These are phyloP conservation scores for Epirrhoe tristata DNA, from an alignment of 2,888 invertebrate genomes.

Conservation along the genomic window DNA sequence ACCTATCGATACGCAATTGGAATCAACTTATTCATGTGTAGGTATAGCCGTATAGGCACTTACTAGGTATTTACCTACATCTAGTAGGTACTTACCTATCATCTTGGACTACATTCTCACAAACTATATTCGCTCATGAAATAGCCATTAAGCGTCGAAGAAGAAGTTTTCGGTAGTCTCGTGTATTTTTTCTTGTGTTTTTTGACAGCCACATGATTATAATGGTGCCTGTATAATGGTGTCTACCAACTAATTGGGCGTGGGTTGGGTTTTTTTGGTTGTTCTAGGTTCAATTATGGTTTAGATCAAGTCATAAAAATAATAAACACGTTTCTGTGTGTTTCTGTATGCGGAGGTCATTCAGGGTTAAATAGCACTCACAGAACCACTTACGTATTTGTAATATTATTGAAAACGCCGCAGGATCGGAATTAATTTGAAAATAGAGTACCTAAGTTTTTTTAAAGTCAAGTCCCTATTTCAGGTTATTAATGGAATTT, in stretches of 20 bases:
- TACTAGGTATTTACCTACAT: not conserved
- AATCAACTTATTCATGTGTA: not conserved
- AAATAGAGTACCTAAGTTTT: no score
- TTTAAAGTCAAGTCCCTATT: no score
- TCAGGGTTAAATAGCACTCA: slow-evolving; percentile 5
- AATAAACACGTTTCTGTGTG: slow-evolving; percentile 30
- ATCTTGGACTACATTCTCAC: slow-evolving; percentile 1
- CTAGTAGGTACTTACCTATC: not conserved
- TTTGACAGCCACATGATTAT: slow-evolving; percentile 46
- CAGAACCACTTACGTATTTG: not conserved
- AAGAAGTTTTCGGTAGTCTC: slow-evolving; percentile 36
- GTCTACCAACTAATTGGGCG: slow-evolving; percentile 52
- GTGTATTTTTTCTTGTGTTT: slow-evolving; percentile 39
- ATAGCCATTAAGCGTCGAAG: slow-evolving; percentile 32
- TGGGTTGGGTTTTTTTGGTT: slow-evolving; percentile 48
- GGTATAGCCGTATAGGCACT: not conserved
- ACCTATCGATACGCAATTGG: not conserved
- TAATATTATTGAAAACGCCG: not conserved
- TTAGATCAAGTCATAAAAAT: slow-evolving; percentile 37
- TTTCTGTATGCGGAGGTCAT: slow-evolving; percentile 17
- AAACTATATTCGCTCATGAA: slow-evolving; percentile 35
- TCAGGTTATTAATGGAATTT: no score
- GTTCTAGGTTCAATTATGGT: slow-evolving; percentile 35
- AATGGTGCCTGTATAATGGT: slow-evolving; percentile 48
- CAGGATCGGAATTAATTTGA: not conserved